Evolutionary conservation across 53 echinoderm and acorn worm genomes (phyloP).

Genomic region (Astropecten irregularis): DNA sequence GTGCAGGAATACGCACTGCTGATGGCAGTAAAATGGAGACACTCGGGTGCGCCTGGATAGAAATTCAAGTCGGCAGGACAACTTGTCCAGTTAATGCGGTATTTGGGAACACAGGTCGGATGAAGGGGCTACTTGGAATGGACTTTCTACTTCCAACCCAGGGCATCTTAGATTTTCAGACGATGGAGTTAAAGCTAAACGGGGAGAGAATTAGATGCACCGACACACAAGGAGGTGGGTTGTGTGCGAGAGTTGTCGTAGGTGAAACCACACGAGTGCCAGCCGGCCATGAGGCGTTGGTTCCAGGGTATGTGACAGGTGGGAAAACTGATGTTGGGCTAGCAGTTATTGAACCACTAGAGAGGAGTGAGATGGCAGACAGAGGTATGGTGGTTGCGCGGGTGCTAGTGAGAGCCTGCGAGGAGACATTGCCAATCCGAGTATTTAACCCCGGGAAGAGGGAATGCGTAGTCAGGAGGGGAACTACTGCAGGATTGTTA

Average conservation of each 20-base stretch:
- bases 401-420: background rate
- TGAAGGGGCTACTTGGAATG: too few species aligned
- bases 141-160: too few species aligned
- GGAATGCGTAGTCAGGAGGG: background rate
- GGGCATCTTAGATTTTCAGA: too few species aligned
- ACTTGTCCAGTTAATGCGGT: too few species aligned
- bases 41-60: background rate
- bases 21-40: conserved; percentile 3
- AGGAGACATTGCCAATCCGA: background rate
- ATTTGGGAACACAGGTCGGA: too few species aligned
- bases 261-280: too few species aligned
- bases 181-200: too few species aligned
- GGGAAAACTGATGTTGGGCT: background rate
- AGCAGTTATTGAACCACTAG: conserved; percentile 25
- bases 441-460: conserved; percentile 43
- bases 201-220: too few species aligned
- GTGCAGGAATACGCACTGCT: conserved; percentile 14
- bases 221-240: too few species aligned
- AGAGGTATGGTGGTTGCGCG: conserved; percentile 39
- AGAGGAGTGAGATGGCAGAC: background rate
- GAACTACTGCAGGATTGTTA: conserved; percentile 8
- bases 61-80: too few species aligned
- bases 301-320: background rate
- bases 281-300: too few species aligned
- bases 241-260: too few species aligned